Evolutionary conservation across 2,888 invertebrate species (phyloP).

Genomic region (Melanargia galathea): DNA sequence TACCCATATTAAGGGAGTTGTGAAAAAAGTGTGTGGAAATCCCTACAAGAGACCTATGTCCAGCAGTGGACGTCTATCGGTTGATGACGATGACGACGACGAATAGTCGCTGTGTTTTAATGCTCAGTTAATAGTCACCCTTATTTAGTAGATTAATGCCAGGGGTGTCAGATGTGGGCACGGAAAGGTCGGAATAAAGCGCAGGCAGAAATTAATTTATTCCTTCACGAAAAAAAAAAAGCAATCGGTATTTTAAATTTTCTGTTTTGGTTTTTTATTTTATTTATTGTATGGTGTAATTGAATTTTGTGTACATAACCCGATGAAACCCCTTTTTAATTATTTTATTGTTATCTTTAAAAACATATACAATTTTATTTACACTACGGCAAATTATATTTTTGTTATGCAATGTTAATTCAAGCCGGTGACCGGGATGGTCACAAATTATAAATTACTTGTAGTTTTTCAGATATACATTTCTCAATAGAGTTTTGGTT

Average conservation of each 20-base stretch:
- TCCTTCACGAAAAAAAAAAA: constrained; percentile 20
- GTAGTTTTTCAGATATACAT: too few species aligned
- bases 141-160: constrained; percentile 30
- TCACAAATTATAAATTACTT: too few species aligned
- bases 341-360: background rate
- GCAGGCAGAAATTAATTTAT: constrained; percentile 25
- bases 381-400: background rate
- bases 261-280: background rate
- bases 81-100: too few species aligned
- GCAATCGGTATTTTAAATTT: constrained; percentile 8
- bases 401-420: too few species aligned
- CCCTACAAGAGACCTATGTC: too few species aligned
- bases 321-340: constrained; percentile 8
- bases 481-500: too few species aligned
- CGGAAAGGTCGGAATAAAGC: constrained; percentile 32
- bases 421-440: too few species aligned
- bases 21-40: too few species aligned
- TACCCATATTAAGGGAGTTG: too few species aligned
- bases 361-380: background rate
- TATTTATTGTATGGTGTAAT: background rate
- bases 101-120: too few species aligned
- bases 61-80: too few species aligned
- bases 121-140: background rate
- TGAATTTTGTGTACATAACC: constrained; percentile 8
- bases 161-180: constrained; percentile 32